Base-by-base conservation (phyloP, 2,113 vertebrate species). In the Thunnus thynnus region DNA sequence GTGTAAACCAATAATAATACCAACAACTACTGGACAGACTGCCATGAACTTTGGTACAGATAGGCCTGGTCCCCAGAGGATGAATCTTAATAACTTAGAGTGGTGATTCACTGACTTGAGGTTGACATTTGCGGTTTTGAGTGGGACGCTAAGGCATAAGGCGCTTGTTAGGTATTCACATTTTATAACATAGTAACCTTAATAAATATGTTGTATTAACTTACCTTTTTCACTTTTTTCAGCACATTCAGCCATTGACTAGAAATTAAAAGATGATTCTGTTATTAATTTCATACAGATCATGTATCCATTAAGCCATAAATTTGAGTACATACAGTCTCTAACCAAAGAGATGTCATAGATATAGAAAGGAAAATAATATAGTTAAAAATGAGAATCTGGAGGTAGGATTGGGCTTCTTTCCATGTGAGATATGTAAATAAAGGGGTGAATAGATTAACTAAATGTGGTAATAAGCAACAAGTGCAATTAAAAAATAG, bases 171-270 rank as follows among this genome's bases (percentile, higher is more conserved):
- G 8, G 5, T 27, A 17, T 32, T 5, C 51, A 52, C 52, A 66
- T 13, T 41, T 41, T 9, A 20, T 13, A 72, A 56, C 27, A 18
- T 12, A 67, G n/a, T 13, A 20, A 50, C 27, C 5, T 56, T 0
- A 64, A 25, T 14, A 55, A 68, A 68, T 20, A 25, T 13, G 8
- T 32, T 14, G 44, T 20, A 36, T 50, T 20, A 41, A 78, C 92
- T 93, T 73, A 96, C 95, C 89, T 89, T 91, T 91, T 94, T 96
- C 25, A 96, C 93, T 77, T 96, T 96, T 77, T 91, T 94, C 72
- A 96, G 89, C 46, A 94, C 22, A 69, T 94, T 95, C 68, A 96
- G 78, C 95, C 95, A 96, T 16, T 95, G 94, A 73, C 95, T 96
- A 57, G 74, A 85, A 80, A 67, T 20, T 2, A 36, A 87, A 32